phyloP scores from a whole-genome alignment of 30 jellyfish, hydroid and myxozoan genomes.

The Hydractinia symbiolongicarpus region DNA sequence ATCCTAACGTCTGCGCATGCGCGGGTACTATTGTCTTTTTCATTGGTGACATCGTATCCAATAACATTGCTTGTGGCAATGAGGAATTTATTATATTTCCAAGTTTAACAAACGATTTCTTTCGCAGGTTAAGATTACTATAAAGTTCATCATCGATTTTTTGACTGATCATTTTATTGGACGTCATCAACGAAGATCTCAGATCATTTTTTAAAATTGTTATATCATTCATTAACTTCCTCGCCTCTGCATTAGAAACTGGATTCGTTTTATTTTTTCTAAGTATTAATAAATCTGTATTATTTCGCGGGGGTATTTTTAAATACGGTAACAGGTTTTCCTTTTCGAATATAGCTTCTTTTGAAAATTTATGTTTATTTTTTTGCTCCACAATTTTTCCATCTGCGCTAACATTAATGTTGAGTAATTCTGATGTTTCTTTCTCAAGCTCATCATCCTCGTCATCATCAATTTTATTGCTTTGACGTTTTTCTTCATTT shows the following conservation, averaged over 20 bases:
- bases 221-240: constrained; percentile 8
- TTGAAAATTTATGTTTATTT: not conserved
- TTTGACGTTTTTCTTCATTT: not conserved
- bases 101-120: not conserved
- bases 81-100: not conserved
- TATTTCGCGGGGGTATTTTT: constrained; percentile 13
- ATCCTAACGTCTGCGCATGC: no score
- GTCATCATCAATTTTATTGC: constrained; percentile 21
- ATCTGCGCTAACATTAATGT: constrained; percentile 27
- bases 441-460: constrained; percentile 32
- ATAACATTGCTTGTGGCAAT: constrained; percentile 5
- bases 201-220: constrained; percentile 15
- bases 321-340: constrained; percentile 5
- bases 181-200: not conserved
- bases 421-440: constrained; percentile 26
- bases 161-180: not conserved
- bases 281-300: not conserved
- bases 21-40: not conserved
- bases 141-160: not conserved
- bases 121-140: not conserved
- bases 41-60: constrained; percentile 4
- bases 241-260: not conserved
- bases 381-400: constrained; percentile 35
- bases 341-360: constrained; percentile 20
- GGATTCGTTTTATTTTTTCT: not conserved